Conservation (phyloP, 2,113 vertebrate genomes). For the Platichthys flesus region DNA sequence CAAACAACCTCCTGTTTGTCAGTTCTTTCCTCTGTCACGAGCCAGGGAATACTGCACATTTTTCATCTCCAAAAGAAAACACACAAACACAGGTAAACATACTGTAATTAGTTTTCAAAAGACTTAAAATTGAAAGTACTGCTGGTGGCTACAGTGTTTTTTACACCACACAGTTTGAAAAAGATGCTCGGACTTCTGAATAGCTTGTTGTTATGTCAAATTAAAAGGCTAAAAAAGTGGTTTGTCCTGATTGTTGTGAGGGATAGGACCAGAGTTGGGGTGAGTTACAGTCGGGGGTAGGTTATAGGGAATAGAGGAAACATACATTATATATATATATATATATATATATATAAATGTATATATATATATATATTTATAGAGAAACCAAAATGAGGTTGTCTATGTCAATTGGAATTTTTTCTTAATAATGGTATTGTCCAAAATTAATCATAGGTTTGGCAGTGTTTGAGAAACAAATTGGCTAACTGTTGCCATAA, state of each 20-base stretch:
- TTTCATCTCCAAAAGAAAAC: conserved; percentile 24
- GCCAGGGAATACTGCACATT: conserved; percentile 28
- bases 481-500: too few relatives aligned
- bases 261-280: background rate
- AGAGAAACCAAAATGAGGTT: too few relatives aligned
- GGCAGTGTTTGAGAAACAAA: too few relatives aligned
- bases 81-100: background rate
- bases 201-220: background rate
- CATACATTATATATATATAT: too few relatives aligned
- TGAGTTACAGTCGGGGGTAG: background rate
- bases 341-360: too few relatives aligned
- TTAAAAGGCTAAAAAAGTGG: too few relatives aligned
- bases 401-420: too few relatives aligned
- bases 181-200: background rate
- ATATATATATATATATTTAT: too few relatives aligned
- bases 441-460: too few relatives aligned
- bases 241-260: too few relatives aligned
- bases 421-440: too few relatives aligned
- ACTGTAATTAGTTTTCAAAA: conserved; percentile 9
- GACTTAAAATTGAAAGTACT: background rate
- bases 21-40: conserved; percentile 33
- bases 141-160: background rate
- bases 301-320: too few relatives aligned
- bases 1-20: conserved; percentile 73
- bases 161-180: background rate